Evolutionary conservation across 2,888 invertebrate species (phyloP).

Genomic region (Graphium colonna): DNA sequence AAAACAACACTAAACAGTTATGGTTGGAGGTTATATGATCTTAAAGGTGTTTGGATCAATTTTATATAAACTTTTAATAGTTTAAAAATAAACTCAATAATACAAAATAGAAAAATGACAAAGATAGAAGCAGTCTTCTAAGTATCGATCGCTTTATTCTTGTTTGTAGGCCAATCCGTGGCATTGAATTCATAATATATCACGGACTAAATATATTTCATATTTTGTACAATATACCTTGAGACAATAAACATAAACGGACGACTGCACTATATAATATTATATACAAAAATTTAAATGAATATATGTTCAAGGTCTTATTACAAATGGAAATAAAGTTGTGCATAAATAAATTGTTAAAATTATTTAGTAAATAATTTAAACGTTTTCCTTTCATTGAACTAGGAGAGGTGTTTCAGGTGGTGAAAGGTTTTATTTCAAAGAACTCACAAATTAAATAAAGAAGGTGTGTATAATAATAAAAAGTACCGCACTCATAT

Average conservation of each 20-base stretch:
- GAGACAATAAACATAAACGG: too few relatives aligned
- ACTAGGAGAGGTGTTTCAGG: slow-evolving; percentile 17
- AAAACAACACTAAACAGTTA: too few relatives aligned
- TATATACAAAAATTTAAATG: too few relatives aligned
- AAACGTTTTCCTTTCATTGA: slow-evolving; percentile 1
- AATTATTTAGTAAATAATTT: too few relatives aligned
- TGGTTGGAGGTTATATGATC: too few relatives aligned
- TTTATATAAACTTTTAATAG: too few relatives aligned
- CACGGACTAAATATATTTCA: background rate
- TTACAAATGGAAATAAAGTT: too few relatives aligned
- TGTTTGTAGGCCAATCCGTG: slow-evolving; percentile 30
- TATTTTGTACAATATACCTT: too few relatives aligned
- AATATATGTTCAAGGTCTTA: too few relatives aligned
- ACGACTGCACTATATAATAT: too few relatives aligned
- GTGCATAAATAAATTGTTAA: too few relatives aligned
- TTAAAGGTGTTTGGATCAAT: too few relatives aligned
- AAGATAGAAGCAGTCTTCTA: slow-evolving; percentile 17
- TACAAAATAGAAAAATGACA: slow-evolving; percentile 13
- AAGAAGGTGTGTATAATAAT: slow-evolving; percentile 17
- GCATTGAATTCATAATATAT: slow-evolving; percentile 29
- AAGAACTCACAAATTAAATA: slow-evolving; percentile 1
- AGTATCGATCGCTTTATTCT: slow-evolving; percentile 38
- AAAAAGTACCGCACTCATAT: background rate
- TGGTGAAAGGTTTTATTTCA: slow-evolving; percentile 14
- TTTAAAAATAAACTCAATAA: background rate